Conservation (phyloP, 2,113 vertebrate genomes). For the Brachypteracias leptosomus region DNA sequence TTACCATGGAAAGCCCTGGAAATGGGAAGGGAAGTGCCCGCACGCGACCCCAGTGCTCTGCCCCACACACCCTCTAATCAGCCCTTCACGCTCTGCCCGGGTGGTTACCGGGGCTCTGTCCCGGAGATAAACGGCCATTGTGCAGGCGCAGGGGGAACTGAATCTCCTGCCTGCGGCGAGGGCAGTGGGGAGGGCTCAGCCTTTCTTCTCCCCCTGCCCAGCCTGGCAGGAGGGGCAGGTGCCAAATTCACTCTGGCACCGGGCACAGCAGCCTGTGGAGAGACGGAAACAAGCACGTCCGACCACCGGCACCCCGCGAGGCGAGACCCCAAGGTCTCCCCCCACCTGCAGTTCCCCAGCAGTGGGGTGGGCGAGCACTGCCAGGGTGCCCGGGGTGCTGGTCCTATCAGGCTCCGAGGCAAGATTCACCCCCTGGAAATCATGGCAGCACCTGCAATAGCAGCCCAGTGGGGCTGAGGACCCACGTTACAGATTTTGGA, state of each 20-base stretch:
- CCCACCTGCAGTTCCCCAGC: not conserved
- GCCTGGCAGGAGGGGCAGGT: slow-evolving; percentile 31
- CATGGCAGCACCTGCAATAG: not conserved
- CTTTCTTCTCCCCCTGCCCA: slow-evolving; percentile 8
- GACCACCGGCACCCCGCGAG: not conserved
- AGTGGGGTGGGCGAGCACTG: rapidly evolving
- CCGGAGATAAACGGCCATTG: not conserved
- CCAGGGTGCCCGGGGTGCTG: not conserved
- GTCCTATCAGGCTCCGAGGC: not conserved
- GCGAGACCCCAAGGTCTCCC: not conserved
- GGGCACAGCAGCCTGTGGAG: not conserved
- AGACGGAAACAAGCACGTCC: not conserved
- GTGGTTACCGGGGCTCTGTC: not conserved
- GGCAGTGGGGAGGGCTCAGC: not conserved
- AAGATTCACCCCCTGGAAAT: not conserved
- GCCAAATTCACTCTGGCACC: slow-evolving; percentile 36
- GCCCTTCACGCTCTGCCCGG: slow-evolving; percentile 30
- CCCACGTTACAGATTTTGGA: not conserved
- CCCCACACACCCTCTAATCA: not conserved
- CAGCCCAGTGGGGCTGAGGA: not conserved
- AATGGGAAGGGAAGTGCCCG: slow-evolving; percentile 49
- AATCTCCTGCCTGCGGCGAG: not conserved
- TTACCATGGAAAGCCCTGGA: slow-evolving; percentile 30
- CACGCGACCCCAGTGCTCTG: not conserved
- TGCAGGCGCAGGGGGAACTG: not conserved